phyloP scores from a whole-genome alignment of 2,113 vertebrate genomes.

The Isurus oxyrinchus region DNA sequence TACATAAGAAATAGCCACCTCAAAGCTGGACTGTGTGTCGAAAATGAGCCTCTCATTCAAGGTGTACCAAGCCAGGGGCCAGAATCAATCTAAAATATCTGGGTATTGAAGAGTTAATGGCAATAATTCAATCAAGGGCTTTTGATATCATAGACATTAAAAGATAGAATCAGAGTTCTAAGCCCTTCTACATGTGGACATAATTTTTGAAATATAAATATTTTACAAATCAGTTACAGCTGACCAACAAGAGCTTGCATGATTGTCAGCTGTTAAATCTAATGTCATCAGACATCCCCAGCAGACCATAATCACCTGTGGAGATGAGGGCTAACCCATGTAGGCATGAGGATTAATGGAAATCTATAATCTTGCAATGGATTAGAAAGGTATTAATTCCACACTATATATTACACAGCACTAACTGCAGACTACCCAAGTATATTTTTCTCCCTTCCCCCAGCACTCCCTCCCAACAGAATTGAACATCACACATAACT shows the following conservation, averaged over 20 bases:
- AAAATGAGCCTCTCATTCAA: background rate
- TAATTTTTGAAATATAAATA: background rate
- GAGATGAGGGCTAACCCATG: background rate
- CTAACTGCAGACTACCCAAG: background rate
- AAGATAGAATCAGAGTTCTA: background rate
- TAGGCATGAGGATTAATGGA: background rate
- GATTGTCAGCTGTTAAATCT: conserved; percentile 3
- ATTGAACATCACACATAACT: background rate
- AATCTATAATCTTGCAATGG: background rate
- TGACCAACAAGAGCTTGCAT: background rate
- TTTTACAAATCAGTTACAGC: background rate
- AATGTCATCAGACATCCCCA: background rate
- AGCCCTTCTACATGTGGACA: background rate
- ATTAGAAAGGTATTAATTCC: conserved; percentile 5
- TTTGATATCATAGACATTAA: background rate
- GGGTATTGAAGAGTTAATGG: background rate
- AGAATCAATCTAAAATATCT: background rate
- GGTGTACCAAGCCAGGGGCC: background rate
- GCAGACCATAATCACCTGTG: background rate
- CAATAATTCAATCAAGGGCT: background rate
- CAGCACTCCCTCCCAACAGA: background rate
- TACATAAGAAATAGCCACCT: background rate
- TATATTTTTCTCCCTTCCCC: background rate
- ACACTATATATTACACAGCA: background rate
- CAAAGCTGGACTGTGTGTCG: background rate